Evolutionary conservation across 2,888 invertebrate species (phyloP).

Genomic region (Zaprionus obscuricornis): DNA sequence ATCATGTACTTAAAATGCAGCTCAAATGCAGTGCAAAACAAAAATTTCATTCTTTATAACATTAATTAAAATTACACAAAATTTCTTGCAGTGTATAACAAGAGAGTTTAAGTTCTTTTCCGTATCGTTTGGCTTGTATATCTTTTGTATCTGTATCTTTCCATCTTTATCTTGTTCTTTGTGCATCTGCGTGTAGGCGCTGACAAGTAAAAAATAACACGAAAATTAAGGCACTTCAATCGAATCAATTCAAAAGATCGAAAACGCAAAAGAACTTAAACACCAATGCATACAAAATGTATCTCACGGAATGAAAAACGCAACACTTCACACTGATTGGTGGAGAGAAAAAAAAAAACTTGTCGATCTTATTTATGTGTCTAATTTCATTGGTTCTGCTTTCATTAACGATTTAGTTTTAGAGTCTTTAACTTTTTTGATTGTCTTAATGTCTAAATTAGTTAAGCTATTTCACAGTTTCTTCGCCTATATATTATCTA

Average conservation of each 20-base stretch:
- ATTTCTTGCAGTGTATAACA: no score
- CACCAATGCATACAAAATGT: no score
- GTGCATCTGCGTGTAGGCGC: slow-evolving; percentile 14
- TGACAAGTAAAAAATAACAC: slow-evolving; percentile 22
- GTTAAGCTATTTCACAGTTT: slow-evolving; percentile 51
- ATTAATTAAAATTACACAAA: no score
- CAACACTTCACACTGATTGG: slow-evolving; percentile 4
- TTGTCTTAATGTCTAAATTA: slow-evolving; percentile 50
- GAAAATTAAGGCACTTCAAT: slow-evolving; percentile 8
- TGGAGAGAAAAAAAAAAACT: no score
- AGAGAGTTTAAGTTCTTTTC: no score
- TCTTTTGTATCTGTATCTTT: slow-evolving; percentile 26
- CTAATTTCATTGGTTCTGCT: slow-evolving; percentile 1
- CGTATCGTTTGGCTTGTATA: no score
- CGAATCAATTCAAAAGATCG: no score
- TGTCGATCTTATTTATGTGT: slow-evolving; percentile 8
- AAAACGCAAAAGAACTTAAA: no score
- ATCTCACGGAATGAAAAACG: slow-evolving; percentile 13
- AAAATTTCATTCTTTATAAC: no score
- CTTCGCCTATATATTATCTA: no score
- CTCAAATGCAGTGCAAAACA: no score
- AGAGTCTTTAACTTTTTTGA: slow-evolving; percentile 2
- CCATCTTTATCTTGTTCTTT: not conserved
- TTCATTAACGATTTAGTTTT: slow-evolving; percentile 9
- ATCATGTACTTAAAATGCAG: no score